Evolutionary conservation across 2,113 vertebrate genomes (phyloP).

Genomic region (Malurus cyaneus): DNA sequence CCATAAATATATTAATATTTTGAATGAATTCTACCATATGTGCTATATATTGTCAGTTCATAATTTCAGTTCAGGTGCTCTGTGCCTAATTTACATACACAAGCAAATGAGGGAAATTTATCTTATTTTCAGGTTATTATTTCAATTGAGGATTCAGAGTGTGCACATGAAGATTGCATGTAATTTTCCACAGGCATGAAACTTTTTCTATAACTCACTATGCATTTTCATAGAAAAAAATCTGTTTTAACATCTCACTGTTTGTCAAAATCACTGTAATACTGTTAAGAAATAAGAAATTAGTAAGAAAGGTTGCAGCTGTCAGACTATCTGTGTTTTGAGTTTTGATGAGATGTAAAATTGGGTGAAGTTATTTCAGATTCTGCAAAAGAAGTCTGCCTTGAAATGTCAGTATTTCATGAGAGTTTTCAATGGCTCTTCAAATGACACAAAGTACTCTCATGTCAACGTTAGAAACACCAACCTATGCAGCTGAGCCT

Average conservation of each 20-base stretch:
- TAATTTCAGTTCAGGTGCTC: not conserved
- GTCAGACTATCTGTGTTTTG: not conserved
- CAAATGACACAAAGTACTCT: slow-evolving; percentile 12
- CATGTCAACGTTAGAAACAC: not conserved
- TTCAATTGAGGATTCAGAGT: not conserved
- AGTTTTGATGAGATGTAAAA: slow-evolving; percentile 12
- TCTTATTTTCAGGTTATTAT: not conserved
- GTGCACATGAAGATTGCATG: not conserved
- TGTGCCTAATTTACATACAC: not conserved
- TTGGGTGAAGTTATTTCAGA: not conserved
- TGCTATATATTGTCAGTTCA: not conserved
- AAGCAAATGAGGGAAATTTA: not conserved
- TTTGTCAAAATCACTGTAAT: not conserved
- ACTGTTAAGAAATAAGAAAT: not conserved
- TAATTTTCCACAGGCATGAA: not conserved
- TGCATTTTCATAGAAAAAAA: not conserved
- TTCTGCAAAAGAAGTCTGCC: not conserved
- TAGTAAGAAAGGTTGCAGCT: not conserved
- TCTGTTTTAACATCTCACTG: not conserved
- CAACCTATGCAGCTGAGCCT: not conserved
- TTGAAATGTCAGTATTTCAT: slow-evolving; percentile 25
- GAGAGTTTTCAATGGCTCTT: slow-evolving; percentile 16
- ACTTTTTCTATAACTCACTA: not conserved
- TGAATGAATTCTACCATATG: not conserved
- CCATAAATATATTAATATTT: not conserved